Base-by-base conservation (phyloP, 2,888 invertebrate genomes). In the Harpagoxenus sublaevis region DNA sequence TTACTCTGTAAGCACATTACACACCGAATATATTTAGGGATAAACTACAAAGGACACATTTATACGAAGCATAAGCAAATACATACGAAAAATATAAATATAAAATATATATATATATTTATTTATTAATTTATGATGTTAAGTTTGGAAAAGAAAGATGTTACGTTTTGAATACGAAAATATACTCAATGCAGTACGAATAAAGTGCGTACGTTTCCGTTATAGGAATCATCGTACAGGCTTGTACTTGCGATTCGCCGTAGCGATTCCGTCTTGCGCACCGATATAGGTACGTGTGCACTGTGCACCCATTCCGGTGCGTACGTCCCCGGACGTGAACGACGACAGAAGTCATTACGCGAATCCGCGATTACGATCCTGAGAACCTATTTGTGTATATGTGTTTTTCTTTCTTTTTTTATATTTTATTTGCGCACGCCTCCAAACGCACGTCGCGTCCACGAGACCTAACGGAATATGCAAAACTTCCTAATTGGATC, bases 81-180 rank as follows among this genome's bases (percentile, higher is more conserved):
- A 84, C 75, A 85, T 81, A 85, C 71, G 39, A 86, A 75, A 88
- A 66, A 86, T 68, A 87, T 31, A 82, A 39, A 84, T 82, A 89
- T 74, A 88, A 68, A 39, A 88, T 82, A 85, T 77, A 90, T 81
- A 90, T 84, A 90, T 92, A 91, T 93, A 92, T 93, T 92, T 92
- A 94, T 94, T 93, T 93, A 93, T 93, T 93, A 91, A 94, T 93
- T 93, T 94, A 93, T 91, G 89, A 91, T 92, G 93, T 94, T 94
- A 93, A 92, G 92, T 93, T 94, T 93, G 91, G 88, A 90, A 91
- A 57, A 28, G 88, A 90, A 91, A 91, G 90, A 93, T 93, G 93
- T 94, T 94, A 94, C 92, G 93, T 94, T 93, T 94, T 92, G 48
- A 87, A 86, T 89, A 90, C 87, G 85, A 84, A 81, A 89, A 91